A percentile compares a stretch with the other conserved stretches of the same genome.
Evolutionary conservation across 64 coral and sea anemone genomes (phyloP).

Genomic region (Dendronephthya gigantea): DNA sequence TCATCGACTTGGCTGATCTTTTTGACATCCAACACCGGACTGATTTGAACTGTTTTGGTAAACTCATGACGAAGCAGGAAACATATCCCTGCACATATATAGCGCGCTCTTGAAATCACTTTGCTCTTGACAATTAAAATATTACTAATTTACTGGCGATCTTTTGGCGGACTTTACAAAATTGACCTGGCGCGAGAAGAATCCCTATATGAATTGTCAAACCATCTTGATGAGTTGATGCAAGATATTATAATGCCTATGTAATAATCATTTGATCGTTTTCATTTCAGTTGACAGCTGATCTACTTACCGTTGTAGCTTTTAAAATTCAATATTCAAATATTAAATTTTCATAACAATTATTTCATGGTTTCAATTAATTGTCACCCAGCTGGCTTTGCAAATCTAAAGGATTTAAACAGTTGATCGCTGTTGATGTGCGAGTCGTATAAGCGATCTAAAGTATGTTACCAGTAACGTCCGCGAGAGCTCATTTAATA

Average conservation of each 20-base stretch:
- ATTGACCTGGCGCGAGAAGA: neutral
- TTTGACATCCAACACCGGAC: conserved; percentile 6
- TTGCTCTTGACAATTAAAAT: neutral
- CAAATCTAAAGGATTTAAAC: neutral
- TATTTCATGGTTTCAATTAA: neutral
- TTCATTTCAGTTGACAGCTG: neutral
- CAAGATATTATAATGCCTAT: too few relatives aligned
- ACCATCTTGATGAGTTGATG: neutral
- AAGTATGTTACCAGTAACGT: too few relatives aligned
- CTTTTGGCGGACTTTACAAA: neutral
- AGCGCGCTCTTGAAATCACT: neutral
- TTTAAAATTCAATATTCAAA: neutral
- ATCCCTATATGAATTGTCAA: neutral
- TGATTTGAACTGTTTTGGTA: conserved; percentile 2
- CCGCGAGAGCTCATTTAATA: too few relatives aligned
- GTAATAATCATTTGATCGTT: neutral
- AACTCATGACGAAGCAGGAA: neutral
- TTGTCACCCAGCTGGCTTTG: neutral
- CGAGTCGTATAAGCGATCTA: neutral
- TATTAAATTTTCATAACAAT: neutral
- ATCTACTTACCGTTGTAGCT: neutral
- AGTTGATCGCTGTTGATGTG: neutral
- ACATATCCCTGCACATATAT: neutral
- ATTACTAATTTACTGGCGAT: neutral
- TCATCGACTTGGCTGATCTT: neutral